phyloP scores from a whole-genome alignment of 2,113 vertebrate genomes.

The Hoplias malabaricus region DNA sequence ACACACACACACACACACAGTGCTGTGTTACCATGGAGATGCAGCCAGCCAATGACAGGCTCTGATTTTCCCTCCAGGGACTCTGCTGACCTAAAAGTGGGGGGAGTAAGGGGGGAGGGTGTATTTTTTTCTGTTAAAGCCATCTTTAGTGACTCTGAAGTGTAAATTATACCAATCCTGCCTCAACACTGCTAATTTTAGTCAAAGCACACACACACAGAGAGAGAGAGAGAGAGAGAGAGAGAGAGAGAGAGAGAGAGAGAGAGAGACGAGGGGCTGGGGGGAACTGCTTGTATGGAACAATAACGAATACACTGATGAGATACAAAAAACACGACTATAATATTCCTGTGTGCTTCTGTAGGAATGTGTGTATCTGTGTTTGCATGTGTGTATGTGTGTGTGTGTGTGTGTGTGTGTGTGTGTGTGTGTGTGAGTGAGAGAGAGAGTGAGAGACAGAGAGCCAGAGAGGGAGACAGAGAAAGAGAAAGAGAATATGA shows the following conservation, averaged over 20 bases:
- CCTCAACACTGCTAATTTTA: constrained; percentile 22
- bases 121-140: constrained; percentile 1
- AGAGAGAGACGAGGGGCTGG: too few species aligned
- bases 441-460: too few species aligned
- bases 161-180: constrained; percentile 41
- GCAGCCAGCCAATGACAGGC: constrained; percentile 47
- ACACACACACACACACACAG: constrained; percentile 10
- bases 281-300: too few species aligned
- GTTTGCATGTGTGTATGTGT: neutral
- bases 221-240: constrained; percentile 20
- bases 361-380: neutral
- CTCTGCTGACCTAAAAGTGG: constrained; percentile 28
- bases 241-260: too few species aligned
- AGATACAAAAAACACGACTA: too few species aligned
- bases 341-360: neutral
- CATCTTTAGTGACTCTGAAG: constrained; percentile 40
- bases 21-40: constrained; percentile 53
- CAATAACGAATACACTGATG: too few species aligned
- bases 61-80: constrained; percentile 49
- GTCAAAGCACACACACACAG: constrained; percentile 11
- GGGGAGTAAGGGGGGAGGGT: constrained; percentile 24
- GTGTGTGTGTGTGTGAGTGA: constrained; percentile 3
- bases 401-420: neutral
- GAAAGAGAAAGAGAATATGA: too few species aligned
- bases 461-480: too few species aligned